Conservation (phyloP, 1,140 invertebrate genomes). For the Druon quercuslanigerum region DNA sequence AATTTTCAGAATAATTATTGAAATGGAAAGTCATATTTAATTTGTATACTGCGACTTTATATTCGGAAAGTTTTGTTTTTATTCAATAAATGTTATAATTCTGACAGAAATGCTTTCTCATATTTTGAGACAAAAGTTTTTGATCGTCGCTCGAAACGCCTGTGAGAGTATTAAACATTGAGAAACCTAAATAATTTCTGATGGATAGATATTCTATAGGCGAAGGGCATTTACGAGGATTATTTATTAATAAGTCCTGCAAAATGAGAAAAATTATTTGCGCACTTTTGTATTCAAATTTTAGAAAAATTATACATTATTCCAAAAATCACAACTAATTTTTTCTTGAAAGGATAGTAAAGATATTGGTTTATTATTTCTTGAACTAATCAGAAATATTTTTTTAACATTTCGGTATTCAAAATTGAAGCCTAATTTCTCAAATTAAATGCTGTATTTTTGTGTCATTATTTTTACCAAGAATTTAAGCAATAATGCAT, state of each 20-base stretch:
- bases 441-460: not conserved
- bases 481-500: not conserved
- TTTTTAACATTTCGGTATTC: not conserved
- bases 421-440: not conserved
- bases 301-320: slow-evolving; percentile 7
- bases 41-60: too few species aligned
- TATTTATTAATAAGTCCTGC: slow-evolving; percentile 7
- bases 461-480: not conserved
- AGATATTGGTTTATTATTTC: too few species aligned
- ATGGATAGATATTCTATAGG: not conserved
- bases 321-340: slow-evolving; percentile 26
- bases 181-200: not conserved
- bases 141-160: not conserved
- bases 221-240: slow-evolving; percentile 22
- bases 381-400: not conserved
- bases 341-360: not conserved
- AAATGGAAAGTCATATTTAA: too few species aligned
- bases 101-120: not conserved
- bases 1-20: too few species aligned
- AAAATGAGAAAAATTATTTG: slow-evolving; percentile 15
- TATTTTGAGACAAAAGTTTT: slow-evolving; percentile 4
- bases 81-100: not conserved
- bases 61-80: not conserved
- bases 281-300: slow-evolving; percentile 8
- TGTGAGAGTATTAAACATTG: slow-evolving; percentile 1